Evolutionary conservation across 2,113 vertebrate genomes (phyloP), one percentile per base, ranked within the genome.

Genomic region (Probosciger aterrimus): DNA sequence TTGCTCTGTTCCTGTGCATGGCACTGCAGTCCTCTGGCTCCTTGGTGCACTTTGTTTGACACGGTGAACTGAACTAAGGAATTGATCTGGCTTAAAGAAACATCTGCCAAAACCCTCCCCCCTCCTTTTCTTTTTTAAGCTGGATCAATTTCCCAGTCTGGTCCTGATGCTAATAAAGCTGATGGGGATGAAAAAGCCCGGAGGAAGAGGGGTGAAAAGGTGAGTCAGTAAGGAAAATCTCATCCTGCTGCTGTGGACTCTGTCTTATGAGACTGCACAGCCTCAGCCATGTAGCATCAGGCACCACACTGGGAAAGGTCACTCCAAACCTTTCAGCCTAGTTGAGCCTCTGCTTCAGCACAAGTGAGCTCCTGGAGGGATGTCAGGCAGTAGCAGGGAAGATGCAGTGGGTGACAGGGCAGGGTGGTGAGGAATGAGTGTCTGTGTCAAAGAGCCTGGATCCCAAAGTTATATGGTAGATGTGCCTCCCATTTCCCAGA

Each of bases 11-110:
- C 37, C 50, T 49, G 7, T 31, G 33, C 0, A 0, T 0, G 2
- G 12, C 31, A 59, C 43, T 1, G 5, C 1, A 7, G 33, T 30
- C 22, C 47, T 33, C 11, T 9, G 59, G 14, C 31, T 70, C 37
- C 37, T 28, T 59, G 64, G 30, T 17, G 62, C 12, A 33, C 31
- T 93, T 82, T 53, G 22, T 12, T 27, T 3, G 18, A 52, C 63
- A 65, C 11, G 41, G 24, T 41, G 57, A 91, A 69, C 46, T 86
- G 41, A 86, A 44, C 17, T 19, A 28, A 71, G 50, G 64, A 88
- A 60, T 57, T 92, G 88, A 92, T 92, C 87, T 84, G 69, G 64
- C 88, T 95, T 93, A 92, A 69, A 53, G 43, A 60, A 86, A 88
- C 86, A 71, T 64, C 91, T 97, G 94, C 52, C 68, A 74, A 83